A percentile compares a stretch with the other conserved stretches of the same genome.
Conservation (phyloP, 2,888 invertebrate species). For the Mellilla xanthometata region DNA sequence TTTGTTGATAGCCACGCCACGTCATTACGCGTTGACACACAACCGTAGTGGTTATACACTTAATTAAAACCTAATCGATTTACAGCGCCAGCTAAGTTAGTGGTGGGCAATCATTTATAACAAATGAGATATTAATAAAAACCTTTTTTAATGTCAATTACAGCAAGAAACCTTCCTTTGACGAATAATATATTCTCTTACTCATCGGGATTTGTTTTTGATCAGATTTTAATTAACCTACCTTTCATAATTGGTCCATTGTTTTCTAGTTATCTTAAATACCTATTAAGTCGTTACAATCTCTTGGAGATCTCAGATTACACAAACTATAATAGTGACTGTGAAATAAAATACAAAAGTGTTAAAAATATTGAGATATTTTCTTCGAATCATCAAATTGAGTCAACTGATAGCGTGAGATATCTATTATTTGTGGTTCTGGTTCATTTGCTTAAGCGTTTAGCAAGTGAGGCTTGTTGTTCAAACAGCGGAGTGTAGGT, state of each 20-base stretch:
- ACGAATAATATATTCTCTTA: slow-evolving; percentile 12
- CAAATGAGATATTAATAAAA: slow-evolving; percentile 8
- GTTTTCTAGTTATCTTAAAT: neutral
- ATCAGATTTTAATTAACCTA: neutral
- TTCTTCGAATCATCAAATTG: slow-evolving; percentile 29
- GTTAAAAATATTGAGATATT: neutral
- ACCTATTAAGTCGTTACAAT: too few species aligned
- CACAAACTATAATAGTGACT: too few species aligned
- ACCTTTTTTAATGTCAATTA: slow-evolving; percentile 7
- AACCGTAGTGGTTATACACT: neutral
- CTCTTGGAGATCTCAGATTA: too few species aligned
- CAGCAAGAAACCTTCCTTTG: slow-evolving; percentile 11
- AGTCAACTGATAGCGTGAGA: slow-evolving; percentile 55
- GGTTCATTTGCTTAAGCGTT: slow-evolving; percentile 61
- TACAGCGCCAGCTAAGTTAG: neutral
- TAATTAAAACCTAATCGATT: slow-evolving; percentile 8
- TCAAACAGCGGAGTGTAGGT: slow-evolving; percentile 65
- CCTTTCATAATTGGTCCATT: neutral
- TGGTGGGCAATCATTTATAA: slow-evolving; percentile 2
- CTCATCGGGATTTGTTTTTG: neutral
- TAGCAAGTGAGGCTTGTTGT: slow-evolving; percentile 64
- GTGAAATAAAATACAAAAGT: neutral
- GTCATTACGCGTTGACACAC: slow-evolving; percentile 33
- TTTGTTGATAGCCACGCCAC: slow-evolving; percentile 26
- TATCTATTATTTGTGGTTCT: slow-evolving; percentile 46